Percentiles rank a stretch among this genome's conserved stretches.
phyloP scores from a whole-genome alignment of 2,113 vertebrate species.

The Alectura lathami region DNA sequence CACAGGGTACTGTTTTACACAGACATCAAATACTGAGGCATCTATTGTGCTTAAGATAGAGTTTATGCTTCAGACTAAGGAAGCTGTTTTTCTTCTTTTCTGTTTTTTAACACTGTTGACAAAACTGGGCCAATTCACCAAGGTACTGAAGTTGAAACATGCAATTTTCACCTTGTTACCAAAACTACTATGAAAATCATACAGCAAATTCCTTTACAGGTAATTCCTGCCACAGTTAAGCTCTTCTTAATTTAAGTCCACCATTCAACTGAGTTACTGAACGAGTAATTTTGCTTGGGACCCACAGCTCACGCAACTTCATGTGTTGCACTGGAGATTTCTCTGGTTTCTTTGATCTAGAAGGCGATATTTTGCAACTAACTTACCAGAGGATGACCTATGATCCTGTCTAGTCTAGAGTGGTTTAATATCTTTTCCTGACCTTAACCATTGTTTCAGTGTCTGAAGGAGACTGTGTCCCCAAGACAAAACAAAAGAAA shows the following conservation, averaged over 20 bases:
- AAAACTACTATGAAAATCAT: not conserved
- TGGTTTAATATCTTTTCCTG: conserved; percentile 23
- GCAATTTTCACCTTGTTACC: not conserved
- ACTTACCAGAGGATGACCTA: not conserved
- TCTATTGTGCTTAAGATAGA: fast-evolving
- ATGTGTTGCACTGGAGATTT: not conserved
- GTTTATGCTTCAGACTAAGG: not conserved
- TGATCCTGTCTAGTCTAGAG: not conserved
- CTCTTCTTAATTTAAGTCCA: not conserved
- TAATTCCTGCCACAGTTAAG: not conserved
- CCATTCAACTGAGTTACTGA: not conserved
- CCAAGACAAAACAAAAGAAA: not conserved
- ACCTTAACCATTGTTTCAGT: not conserved
- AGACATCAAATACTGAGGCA: not conserved
- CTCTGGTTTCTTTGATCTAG: not conserved
- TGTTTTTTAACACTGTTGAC: not conserved
- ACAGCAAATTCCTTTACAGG: not conserved
- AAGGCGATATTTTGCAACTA: not conserved
- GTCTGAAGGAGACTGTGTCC: not conserved
- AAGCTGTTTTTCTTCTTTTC: not conserved
- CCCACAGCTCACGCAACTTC: not conserved
- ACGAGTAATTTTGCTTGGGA: not conserved
- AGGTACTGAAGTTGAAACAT: not conserved
- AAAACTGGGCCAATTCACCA: not conserved
- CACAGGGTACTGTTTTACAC: not conserved